phyloP scores from a whole-genome alignment of 2,113 vertebrate species.

The Pagrus major region DNA sequence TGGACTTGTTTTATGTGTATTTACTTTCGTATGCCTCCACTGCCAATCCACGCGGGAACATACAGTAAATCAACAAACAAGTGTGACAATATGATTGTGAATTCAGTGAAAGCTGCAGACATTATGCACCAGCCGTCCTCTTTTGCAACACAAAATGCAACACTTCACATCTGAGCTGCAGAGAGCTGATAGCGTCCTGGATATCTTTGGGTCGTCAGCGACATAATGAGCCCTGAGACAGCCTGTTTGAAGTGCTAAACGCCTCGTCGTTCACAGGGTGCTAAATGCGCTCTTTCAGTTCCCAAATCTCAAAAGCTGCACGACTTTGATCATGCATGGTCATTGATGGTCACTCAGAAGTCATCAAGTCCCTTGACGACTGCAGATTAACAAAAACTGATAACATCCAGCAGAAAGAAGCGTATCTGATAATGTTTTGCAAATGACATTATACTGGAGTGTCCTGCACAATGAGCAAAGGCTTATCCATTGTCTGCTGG shows the following conservation, averaged over 20 bases:
- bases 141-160: not conserved
- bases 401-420: not conserved
- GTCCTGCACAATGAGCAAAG: not conserved
- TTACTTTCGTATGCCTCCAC: not conserved
- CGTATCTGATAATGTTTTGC: not conserved
- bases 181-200: not conserved
- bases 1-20: not conserved
- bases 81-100: not conserved
- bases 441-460: not conserved
- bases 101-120: not conserved
- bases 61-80: not conserved
- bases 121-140: not conserved
- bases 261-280: conserved; percentile 26
- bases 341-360: conserved; percentile 33
- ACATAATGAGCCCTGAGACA: conserved; percentile 11
- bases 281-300: not conserved
- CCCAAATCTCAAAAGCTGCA: conserved; percentile 13
- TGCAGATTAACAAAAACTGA: conserved; percentile 21
- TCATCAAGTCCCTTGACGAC: conserved; percentile 34
- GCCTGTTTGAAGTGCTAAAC: conserved; percentile 68
- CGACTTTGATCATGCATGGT: conserved; percentile 45
- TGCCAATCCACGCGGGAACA: not conserved
- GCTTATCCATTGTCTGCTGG: not conserved
- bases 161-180: not conserved
- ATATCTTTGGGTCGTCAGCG: conserved; percentile 15